These are phyloP conservation scores for Proisotoma minuta DNA, from an alignment of 2,888 invertebrate genomes.

Conservation along the genomic window DNA sequence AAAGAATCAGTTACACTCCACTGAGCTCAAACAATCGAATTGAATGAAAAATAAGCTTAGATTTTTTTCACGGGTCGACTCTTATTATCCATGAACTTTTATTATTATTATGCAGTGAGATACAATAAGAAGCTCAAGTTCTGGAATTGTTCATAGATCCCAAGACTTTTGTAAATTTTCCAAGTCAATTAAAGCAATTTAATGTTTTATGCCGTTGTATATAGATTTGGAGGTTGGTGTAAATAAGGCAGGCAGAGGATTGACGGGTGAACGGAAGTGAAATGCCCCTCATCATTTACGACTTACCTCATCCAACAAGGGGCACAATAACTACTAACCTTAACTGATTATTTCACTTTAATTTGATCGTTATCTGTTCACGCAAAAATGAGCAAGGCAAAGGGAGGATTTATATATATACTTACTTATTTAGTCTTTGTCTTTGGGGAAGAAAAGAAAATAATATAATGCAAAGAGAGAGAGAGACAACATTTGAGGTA, in stretches of 20 bases:
- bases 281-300: constrained; percentile 15
- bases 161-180: background rate
- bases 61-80: constrained; percentile 12
- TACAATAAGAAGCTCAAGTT: background rate
- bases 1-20: constrained; percentile 48
- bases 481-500: no score
- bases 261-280: constrained; percentile 37
- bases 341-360: constrained; percentile 43
- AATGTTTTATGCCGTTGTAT: background rate
- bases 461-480: no score
- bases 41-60: constrained; percentile 31
- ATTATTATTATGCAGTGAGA: background rate
- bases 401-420: no score
- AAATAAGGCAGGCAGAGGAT: constrained; percentile 19
- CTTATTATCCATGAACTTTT: constrained; percentile 5
- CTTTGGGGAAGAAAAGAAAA: no score
- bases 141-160: background rate
- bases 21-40: constrained; percentile 48
- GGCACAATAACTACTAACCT: constrained; percentile 5
- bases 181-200: background rate
- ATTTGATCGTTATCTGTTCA: constrained; percentile 41
- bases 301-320: background rate
- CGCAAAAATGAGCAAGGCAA: constrained; percentile 25
- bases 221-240: constrained; percentile 8
- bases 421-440: no score